Conservation (phyloP, 2,797 vertebrate genomes). For the Mastacembelus armatus region DNA sequence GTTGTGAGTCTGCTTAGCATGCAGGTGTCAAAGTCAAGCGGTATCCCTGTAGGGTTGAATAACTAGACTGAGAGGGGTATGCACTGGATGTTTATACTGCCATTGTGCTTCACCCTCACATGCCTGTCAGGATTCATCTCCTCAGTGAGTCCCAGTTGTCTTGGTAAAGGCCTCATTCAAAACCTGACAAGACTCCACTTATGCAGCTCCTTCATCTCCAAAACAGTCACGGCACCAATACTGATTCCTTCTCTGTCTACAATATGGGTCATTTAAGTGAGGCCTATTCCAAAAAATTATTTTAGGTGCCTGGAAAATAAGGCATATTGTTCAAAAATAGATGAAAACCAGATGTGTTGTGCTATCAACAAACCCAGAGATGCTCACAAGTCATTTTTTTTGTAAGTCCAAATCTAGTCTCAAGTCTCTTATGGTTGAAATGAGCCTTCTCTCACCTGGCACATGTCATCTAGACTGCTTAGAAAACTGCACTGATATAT, state of each 20-base stretch:
- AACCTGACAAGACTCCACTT: constrained; percentile 50
- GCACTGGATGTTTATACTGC: constrained; percentile 36
- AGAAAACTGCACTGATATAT: too few relatives aligned
- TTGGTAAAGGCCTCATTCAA: constrained; percentile 53
- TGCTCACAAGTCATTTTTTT: too few relatives aligned
- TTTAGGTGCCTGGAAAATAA: background rate
- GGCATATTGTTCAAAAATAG: background rate
- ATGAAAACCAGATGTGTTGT: background rate
- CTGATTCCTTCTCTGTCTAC: constrained; percentile 22
- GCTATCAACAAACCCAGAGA: background rate
- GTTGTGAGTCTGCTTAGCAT: constrained; percentile 53
- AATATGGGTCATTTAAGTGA: constrained; percentile 30
- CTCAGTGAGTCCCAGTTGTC: constrained; percentile 31
- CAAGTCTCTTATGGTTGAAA: too few relatives aligned
- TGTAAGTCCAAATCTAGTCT: too few relatives aligned
- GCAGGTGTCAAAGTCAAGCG: constrained; percentile 40
- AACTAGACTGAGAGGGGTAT: constrained; percentile 32
- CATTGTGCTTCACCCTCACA: constrained; percentile 56
- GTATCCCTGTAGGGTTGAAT: constrained; percentile 42
- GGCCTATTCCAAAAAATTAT: constrained; percentile 11
- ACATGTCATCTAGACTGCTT: too few relatives aligned
- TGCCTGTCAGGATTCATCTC: constrained; percentile 64
- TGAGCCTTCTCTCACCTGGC: too few relatives aligned
- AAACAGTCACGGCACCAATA: constrained; percentile 27
- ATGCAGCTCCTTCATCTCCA: constrained; percentile 54